phyloP scores from a whole-genome alignment of 2,113 vertebrate species.

The Lucifuga dentata region DNA sequence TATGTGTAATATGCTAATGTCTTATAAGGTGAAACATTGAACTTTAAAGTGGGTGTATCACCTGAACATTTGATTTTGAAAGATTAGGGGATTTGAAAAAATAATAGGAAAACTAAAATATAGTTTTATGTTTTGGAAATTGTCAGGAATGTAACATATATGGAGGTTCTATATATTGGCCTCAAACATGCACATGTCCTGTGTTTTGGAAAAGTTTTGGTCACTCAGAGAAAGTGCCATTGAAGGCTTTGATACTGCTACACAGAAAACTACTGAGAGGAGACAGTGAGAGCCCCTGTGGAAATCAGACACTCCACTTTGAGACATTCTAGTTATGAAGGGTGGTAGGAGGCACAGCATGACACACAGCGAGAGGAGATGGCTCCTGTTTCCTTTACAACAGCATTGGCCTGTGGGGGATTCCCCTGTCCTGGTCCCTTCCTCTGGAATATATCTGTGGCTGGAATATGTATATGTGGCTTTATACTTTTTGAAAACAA shows the following conservation, averaged over 20 bases:
- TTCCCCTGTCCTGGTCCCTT: slow-evolving; percentile 56
- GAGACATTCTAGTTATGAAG: slow-evolving; percentile 34
- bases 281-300: slow-evolving; percentile 15
- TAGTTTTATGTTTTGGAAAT: too few relatives aligned
- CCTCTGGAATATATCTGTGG: slow-evolving; percentile 37
- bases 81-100: too few relatives aligned
- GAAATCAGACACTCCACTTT: slow-evolving; percentile 45
- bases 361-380: slow-evolving; percentile 34
- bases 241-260: background rate
- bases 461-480: slow-evolving; percentile 29
- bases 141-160: too few relatives aligned
- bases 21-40: too few relatives aligned
- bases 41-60: background rate
- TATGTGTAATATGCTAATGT: too few relatives aligned
- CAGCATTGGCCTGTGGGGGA: slow-evolving; percentile 49
- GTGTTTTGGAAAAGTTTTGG: slow-evolving; percentile 2
- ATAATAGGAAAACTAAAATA: too few relatives aligned
- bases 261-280: too few relatives aligned
- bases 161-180: too few relatives aligned
- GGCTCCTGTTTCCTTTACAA: slow-evolving; percentile 64
- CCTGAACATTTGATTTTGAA: too few relatives aligned
- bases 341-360: too few relatives aligned
- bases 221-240: background rate
- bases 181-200: background rate
- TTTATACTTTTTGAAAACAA: background rate